phyloP scores from a whole-genome alignment of 2,888 invertebrate genomes.

The Eupithecia centaureata region DNA sequence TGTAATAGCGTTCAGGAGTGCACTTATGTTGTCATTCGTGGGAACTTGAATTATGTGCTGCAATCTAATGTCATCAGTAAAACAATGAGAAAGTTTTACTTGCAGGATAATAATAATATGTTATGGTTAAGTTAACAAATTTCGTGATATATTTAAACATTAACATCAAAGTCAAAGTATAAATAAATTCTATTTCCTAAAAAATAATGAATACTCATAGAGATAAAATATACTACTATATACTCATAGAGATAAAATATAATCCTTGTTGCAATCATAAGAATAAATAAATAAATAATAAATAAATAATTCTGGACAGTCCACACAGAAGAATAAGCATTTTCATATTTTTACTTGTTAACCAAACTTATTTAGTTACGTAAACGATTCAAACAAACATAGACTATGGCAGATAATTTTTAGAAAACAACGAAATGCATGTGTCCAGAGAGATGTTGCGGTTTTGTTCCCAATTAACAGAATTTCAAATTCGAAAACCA shows the following conservation, averaged over 20 bases:
- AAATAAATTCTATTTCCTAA: too few species aligned
- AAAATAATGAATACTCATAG: too few species aligned
- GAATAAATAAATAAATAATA: too few species aligned
- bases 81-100: slow-evolving; percentile 61
- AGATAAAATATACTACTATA: too few species aligned
- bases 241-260: too few species aligned
- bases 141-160: not conserved
- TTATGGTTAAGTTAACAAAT: not conserved
- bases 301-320: too few species aligned
- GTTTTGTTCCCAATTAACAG: slow-evolving; percentile 32
- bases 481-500: slow-evolving; percentile 52
- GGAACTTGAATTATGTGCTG: slow-evolving; percentile 73
- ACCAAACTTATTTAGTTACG: not conserved
- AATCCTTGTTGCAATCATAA: too few species aligned
- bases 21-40: slow-evolving; percentile 78
- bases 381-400: not conserved
- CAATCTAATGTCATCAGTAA: slow-evolving; percentile 60
- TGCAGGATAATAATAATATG: not conserved
- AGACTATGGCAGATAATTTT: not conserved
- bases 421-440: not conserved
- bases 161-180: too few species aligned
- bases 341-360: not conserved
- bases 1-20: slow-evolving; percentile 65
- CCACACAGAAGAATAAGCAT: too few species aligned
- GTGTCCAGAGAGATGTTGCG: not conserved